Evolutionary conservation across 2,888 invertebrate genomes (phyloP).

Genomic region (Drosophila differens): DNA sequence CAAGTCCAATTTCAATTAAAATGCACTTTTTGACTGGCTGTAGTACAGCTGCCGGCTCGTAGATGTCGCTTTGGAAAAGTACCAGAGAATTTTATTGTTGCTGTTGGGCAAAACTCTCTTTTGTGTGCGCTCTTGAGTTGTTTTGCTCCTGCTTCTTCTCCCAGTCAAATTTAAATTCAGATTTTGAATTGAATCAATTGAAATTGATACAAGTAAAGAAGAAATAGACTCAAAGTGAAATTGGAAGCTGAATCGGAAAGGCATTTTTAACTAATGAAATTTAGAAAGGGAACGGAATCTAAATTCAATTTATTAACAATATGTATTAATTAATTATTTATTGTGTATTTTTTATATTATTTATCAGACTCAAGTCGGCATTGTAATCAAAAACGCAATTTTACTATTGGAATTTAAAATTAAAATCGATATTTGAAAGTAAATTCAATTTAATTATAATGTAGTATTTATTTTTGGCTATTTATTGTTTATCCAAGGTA

Average conservation of each 20-base stretch:
- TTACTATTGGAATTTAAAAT: too few relatives aligned
- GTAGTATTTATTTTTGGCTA: not conserved
- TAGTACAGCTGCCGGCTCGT: constrained; percentile 10
- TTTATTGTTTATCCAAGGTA: not conserved
- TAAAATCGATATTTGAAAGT: too few relatives aligned
- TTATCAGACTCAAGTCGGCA: not conserved
- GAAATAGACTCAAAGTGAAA: not conserved
- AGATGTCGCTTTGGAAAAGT: constrained; percentile 50
- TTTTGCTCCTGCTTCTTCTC: not conserved
- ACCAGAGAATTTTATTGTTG: constrained; percentile 21
- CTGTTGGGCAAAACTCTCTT: constrained; percentile 3
- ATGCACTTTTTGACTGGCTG: not conserved
- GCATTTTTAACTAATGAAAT: not conserved
- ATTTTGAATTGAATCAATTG: not conserved
- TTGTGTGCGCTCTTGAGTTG: not conserved
- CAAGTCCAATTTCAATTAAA: not conserved
- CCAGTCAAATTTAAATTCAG: not conserved
- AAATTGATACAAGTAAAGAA: not conserved
- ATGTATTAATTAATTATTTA: not conserved
- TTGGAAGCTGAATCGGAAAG: not conserved
- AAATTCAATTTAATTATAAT: too few relatives aligned
- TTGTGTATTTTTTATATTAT: not conserved
- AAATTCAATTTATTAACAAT: not conserved
- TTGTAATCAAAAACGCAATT: too few relatives aligned
- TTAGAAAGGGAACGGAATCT: not conserved